Base-by-base conservation (phyloP, 2,797 vertebrate species). In the Denticeps clupeoides region DNA sequence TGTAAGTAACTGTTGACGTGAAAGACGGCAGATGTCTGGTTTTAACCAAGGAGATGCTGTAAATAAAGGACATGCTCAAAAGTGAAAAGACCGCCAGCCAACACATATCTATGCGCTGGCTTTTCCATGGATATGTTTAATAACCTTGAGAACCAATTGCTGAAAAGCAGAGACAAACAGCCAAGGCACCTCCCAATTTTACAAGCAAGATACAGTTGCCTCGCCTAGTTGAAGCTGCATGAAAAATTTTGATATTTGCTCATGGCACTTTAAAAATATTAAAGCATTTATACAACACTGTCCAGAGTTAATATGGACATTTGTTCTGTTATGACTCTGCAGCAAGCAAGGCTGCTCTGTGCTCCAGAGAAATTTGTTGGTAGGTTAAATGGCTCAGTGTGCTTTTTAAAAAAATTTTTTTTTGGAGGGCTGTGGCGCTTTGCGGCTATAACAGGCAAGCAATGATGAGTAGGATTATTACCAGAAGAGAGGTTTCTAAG, bases 1-100 rank as follows among this genome's bases (percentile, higher is more conserved):
- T 46, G 53, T 53, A 49, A 51, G 59, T 64, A 57, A 59, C 57
- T 59, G 61, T 63, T 55, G 57, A 8, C 23, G 41, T 56, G 52
- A 71, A 50, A 46, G 49, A 58, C 43, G 51, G 53, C 45, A 46
- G 51, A 51, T 25, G 26, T 45, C 33, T 25, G 29, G 41, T 2
- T 26, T 27, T 43, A 48, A 46, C 41, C 22, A 40, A 29, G 49
- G 40, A 56, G 41, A 49, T 48, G 43, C 31, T 45, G 41, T 58
- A 64, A 60, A 58, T 61, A 59, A 48, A 51, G 37, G 26, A 44
- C 33, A n/a, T n/a, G n/a, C n/a, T n/a, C n/a, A n/a, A n/a, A n/a
- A n/a, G n/a, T n/a, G 8, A 15, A 16, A 11, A 15, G 16, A 16
- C 18, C 31, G 21, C 32, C 31, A 25, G 18, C 18, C 38, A 25